Percentiles rank a stretch among this genome's conserved stretches.
Conservation (phyloP, 2,113 vertebrate genomes). For the Gorsachius goisagi region DNA sequence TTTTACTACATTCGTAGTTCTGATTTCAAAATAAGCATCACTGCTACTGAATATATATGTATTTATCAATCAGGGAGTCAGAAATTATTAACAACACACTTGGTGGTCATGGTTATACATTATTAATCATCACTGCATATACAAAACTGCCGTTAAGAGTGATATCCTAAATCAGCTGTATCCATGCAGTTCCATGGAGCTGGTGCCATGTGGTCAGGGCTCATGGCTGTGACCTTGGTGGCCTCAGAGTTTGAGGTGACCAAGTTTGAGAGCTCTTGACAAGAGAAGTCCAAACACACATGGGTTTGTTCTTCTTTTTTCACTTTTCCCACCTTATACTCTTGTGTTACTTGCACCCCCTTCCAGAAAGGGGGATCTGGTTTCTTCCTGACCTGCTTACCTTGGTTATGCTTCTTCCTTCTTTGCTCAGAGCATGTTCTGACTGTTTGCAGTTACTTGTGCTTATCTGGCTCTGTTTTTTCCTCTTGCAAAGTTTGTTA, state of each 20-base stretch:
- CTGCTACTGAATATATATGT: not conserved
- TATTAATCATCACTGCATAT: not conserved
- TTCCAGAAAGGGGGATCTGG: not conserved
- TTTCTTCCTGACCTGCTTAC: not conserved
- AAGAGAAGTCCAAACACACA: not conserved
- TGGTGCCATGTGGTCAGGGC: not conserved
- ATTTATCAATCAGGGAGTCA: not conserved
- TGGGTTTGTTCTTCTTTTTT: not conserved
- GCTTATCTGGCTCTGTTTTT: not conserved
- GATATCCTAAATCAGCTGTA: no score
- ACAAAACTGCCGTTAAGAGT: not conserved
- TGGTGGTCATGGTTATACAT: accelerated
- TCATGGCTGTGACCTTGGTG: not conserved
- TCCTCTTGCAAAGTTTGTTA: not conserved
- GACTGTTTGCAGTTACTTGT: not conserved
- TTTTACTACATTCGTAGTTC: not conserved
- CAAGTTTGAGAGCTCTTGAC: not conserved
- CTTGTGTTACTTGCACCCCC: not conserved
- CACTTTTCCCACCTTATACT: not conserved
- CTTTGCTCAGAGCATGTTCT: not conserved
- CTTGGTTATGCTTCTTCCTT: not conserved
- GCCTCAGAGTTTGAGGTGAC: not conserved
- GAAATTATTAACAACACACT: not conserved
- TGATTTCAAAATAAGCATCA: not conserved
- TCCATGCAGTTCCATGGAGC: accelerated